Conservation (phyloP, 2,888 invertebrate species). For the Leptinotarsa rubiginosa region DNA sequence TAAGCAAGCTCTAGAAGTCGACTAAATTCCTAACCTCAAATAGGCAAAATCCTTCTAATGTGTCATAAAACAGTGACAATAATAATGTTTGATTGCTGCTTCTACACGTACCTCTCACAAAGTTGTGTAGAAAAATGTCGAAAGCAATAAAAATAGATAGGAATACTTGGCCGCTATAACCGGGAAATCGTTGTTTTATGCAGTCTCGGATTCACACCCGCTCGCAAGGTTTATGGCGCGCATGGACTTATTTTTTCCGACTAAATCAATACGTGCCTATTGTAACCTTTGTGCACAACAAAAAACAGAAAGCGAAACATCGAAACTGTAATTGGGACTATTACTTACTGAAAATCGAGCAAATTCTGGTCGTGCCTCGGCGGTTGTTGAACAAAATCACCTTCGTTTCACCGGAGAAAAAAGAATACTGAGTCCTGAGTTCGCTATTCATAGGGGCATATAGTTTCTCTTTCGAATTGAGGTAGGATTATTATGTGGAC, state of each 20-base stretch:
- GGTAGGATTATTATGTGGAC: slow-evolving; percentile 36
- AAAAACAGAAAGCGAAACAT: slow-evolving; percentile 41
- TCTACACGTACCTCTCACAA: not conserved
- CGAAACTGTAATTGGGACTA: slow-evolving; percentile 44
- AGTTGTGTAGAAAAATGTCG: not conserved
- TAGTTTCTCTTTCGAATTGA: slow-evolving; percentile 33
- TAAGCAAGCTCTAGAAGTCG: no score
- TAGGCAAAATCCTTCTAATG: not conserved
- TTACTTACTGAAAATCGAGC: slow-evolving; percentile 26
- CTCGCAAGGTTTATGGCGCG: slow-evolving; percentile 63
- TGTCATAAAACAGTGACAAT: no score
- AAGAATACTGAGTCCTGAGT: slow-evolving; percentile 42
- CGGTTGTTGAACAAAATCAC: slow-evolving; percentile 23
- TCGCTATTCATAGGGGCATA: slow-evolving; percentile 28
- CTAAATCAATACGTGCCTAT: slow-evolving; percentile 62
- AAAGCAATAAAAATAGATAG: slow-evolving; percentile 19
- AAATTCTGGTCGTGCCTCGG: not conserved
- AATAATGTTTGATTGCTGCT: not conserved
- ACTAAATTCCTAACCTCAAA: not conserved
- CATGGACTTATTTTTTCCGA: slow-evolving; percentile 66
- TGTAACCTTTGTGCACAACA: slow-evolving; percentile 50
- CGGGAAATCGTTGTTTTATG: slow-evolving; percentile 59
- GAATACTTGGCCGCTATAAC: slow-evolving; percentile 34
- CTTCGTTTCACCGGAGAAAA: slow-evolving; percentile 45
- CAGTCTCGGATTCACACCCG: slow-evolving; percentile 57